phyloP scores from a whole-genome alignment of 1,140 invertebrate species.

The Sesamia nonagrioides region DNA sequence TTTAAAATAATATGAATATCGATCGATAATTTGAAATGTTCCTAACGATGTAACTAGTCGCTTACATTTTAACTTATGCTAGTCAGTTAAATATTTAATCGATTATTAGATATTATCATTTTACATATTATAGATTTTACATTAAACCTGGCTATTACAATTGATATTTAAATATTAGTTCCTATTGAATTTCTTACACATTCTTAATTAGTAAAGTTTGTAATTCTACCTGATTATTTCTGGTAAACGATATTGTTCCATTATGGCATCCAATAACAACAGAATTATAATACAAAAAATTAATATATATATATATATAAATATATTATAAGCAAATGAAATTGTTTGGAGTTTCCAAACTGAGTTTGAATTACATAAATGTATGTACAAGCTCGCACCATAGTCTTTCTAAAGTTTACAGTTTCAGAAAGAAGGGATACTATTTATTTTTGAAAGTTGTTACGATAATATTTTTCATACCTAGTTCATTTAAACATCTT shows the following conservation, averaged over 20 bases:
- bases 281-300: no score
- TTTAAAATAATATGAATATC: slow-evolving; percentile 58
- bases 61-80: slow-evolving; percentile 51
- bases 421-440: not conserved
- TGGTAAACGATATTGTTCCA: not conserved
- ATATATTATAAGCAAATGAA: no score
- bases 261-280: no score
- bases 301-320: no score
- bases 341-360: no score
- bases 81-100: slow-evolving; percentile 58
- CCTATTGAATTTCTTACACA: slow-evolving; percentile 16
- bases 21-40: slow-evolving; percentile 52
- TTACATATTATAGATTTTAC: slow-evolving; percentile 10
- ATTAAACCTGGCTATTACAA: slow-evolving; percentile 22
- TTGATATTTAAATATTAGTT: slow-evolving; percentile 27
- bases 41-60: slow-evolving; percentile 48
- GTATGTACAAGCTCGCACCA: no score
- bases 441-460: not conserved
- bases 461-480: slow-evolving; percentile 16
- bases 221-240: not conserved
- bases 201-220: not conserved
- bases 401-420: no score
- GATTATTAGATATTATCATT: slow-evolving; percentile 25
- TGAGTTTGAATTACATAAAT: no score
- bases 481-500: not conserved